Evolutionary conservation across 2,888 invertebrate species (phyloP), one percentile per base, ranked within the genome.

Genomic region (Chrysotoxum bicinctum): DNA sequence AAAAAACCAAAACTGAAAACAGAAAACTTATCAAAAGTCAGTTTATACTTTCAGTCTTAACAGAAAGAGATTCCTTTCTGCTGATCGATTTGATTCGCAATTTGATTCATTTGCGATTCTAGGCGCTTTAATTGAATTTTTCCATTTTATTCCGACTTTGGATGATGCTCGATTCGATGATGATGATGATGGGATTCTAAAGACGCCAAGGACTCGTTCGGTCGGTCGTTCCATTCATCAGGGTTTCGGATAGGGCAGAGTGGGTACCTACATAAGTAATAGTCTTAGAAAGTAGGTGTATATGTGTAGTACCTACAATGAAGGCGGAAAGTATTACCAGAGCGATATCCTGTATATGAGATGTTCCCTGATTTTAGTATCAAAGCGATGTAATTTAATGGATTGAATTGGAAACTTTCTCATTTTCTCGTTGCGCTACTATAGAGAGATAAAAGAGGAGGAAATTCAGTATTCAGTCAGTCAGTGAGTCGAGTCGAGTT

Each of bases 371-470:
- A 26, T 68, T 72, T 74, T 62, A 56, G 73, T 56, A 77, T 85
- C 85, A 85, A 85, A 85, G 85, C 85, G 77, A 73, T 81, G 81
- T 77, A 81, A 81, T 81, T 85, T 85, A 85, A 85, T 85, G 85
- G 81, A 85, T 85, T 85, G 81, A 85, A 85, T 85, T 85, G 73
- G 69, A 85, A 84, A 81, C 54, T 76, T 81, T 81, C 62, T 68
- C 66, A 80, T 81, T 72, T 81, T 66, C 58, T 16, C 69, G 50
- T 30, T 77, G 32, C 68, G 62, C 64, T 52, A 23, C 54, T n/a
- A n/a, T n/a, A n/a, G n/a, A n/a, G 54, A 68, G 60, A 78, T 43
- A 62, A 62, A 62, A 62, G 23, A 19, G 5, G 2, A 45, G 14
- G 4, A 32, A 19, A 12, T 50, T 26, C 50, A 50, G 50, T n/a